Evolutionary conservation across 2,113 vertebrate genomes (phyloP), one percentile per base, ranked within the genome.

Genomic region (Vanacampus margaritifer): DNA sequence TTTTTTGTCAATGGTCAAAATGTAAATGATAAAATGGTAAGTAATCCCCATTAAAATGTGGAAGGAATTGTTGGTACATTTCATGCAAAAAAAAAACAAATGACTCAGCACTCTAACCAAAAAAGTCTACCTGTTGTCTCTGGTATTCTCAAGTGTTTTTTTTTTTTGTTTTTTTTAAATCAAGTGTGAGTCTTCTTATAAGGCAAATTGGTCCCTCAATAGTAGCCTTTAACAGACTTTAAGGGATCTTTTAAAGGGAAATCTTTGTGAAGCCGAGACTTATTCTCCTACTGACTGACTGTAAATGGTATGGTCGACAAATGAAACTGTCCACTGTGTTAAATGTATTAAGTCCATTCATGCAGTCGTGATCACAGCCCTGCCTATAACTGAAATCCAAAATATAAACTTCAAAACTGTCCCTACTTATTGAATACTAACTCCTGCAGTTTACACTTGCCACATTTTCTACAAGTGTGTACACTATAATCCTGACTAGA

Each of bases 401-500:
- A 39, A 36, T 39, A 61, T 10, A 39, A 19, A 19, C 7, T 58
- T 14, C 1, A 12, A 59, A 36, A 9, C 6, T 37, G 35, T 37
- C 32, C 23, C 36, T 23, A 17, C 9, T 45, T 59, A 46, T 28
- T 59, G 60, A 65, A 16, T 64, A 24, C 21, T 69, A 54, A 59
- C 35, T 16, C 54, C 43, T 61, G 24, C 62, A 5, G 13, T 24
- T 21, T 32, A n/a, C 32, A 59, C 26, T 59, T 6, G 17, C 48
- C 48, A 51, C 48, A 10, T 51, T 23, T 8, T 51, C 48, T 1
- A 51, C 0, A 9, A 23, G 21, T 23, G 17, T 51, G 48, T 50
- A 8, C 21, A n/a, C 14, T 60, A 66, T 65, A 56, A 28, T 9
- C 60, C 61, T 57, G 36, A 26, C 39, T 35, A 24, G 16, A 71